These are phyloP conservation scores for Austrofundulus limnaeus DNA, from an alignment of 2,113 vertebrate genomes.

Conservation along the genomic window DNA sequence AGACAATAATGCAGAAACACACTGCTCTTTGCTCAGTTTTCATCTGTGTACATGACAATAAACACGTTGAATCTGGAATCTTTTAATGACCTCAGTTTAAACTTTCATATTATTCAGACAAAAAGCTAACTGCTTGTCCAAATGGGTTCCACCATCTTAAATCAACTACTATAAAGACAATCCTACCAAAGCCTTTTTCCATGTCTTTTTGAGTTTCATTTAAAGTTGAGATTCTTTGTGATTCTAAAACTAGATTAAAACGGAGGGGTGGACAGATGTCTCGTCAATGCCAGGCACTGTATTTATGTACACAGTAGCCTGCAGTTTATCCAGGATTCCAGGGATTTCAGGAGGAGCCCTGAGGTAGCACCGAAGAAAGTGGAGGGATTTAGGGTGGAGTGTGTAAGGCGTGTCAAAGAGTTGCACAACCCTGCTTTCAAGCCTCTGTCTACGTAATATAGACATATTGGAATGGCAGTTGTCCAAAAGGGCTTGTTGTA, in stretches of 20 bases:
- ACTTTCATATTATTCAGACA: too few species aligned
- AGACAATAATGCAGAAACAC: too few species aligned
- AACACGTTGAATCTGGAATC: too few species aligned
- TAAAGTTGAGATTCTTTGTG: conserved; percentile 12
- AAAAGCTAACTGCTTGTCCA: too few species aligned
- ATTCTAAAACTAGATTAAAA: conserved; percentile 29
- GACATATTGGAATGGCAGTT: conserved; percentile 86
- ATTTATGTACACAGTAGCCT: conserved; percentile 38
- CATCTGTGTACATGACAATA: too few species aligned
- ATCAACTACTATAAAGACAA: too few species aligned
- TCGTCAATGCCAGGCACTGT: conserved; percentile 30
- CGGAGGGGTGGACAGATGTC: conserved; percentile 23
- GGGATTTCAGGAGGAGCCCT: conserved; percentile 23
- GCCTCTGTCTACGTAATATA: conserved; percentile 73
- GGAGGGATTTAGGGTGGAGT: conserved; percentile 55
- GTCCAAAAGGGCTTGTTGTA: conserved; percentile 87
- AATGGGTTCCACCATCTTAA: too few species aligned
- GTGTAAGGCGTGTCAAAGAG: conserved; percentile 47
- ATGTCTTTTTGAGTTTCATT: not conserved
- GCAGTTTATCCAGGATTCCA: conserved; percentile 42
- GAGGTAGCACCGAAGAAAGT: conserved; percentile 25
- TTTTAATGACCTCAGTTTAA: too few species aligned
- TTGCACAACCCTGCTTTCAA: conserved; percentile 68
- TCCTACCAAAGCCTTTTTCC: too few species aligned
- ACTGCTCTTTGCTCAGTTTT: too few species aligned